Conservation (phyloP, 2,888 invertebrate species). For the Harpalus rufipes region DNA sequence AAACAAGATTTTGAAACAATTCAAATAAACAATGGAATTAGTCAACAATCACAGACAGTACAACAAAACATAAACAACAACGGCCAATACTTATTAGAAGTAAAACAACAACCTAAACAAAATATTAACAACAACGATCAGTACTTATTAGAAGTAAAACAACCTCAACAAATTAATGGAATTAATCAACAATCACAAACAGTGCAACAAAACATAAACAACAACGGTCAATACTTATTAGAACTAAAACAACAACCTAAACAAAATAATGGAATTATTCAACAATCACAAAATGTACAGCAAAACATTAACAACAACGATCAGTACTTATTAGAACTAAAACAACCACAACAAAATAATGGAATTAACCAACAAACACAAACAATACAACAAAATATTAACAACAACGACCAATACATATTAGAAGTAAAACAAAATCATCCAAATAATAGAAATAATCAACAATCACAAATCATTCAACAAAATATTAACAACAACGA, state of each 20-base stretch:
- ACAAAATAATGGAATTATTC: slow-evolving; percentile 16
- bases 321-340: slow-evolving; percentile 53
- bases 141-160: slow-evolving; percentile 52
- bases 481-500: slow-evolving; percentile 27
- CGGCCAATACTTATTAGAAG: slow-evolving; percentile 48
- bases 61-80: slow-evolving; percentile 21
- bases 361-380: neutral
- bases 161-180: slow-evolving; percentile 36
- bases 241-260: slow-evolving; percentile 40
- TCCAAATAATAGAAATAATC: slow-evolving; percentile 22
- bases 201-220: neutral
- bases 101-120: slow-evolving; percentile 37
- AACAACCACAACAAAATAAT: slow-evolving; percentile 41
- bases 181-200: neutral
- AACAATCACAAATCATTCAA: slow-evolving; percentile 5
- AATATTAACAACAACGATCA: slow-evolving; percentile 41
- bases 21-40: slow-evolving; percentile 37
- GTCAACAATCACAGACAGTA: slow-evolving; percentile 9
- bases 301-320: slow-evolving; percentile 23
- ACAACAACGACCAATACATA: neutral
- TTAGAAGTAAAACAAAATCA: neutral
- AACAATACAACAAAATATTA: neutral
- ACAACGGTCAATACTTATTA: slow-evolving; percentile 48
- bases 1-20: slow-evolving; percentile 57
- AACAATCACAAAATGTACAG: slow-evolving; percentile 1